Conservation (phyloP, 2,113 vertebrate species). For the Ascaphus truei region DNA sequence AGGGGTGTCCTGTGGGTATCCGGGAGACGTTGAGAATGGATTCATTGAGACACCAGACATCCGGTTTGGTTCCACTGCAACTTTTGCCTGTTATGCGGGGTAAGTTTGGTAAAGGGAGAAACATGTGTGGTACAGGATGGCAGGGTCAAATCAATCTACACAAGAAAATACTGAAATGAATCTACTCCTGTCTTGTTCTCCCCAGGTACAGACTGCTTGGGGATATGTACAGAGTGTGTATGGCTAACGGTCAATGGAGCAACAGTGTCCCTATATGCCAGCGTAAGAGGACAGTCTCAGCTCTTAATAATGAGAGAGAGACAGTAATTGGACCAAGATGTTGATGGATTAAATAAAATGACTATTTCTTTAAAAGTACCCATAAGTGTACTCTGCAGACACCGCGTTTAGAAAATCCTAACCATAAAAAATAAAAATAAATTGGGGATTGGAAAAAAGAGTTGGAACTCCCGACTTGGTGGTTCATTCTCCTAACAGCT, state of each 20-base stretch:
- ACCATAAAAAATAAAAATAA: too few species aligned
- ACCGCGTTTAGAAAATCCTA: too few species aligned
- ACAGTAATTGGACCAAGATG: too few species aligned
- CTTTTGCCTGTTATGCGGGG: slow-evolving; percentile 42
- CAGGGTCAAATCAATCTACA: not conserved
- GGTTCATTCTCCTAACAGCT: too few species aligned
- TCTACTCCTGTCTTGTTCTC: not conserved
- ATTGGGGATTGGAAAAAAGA: too few species aligned
- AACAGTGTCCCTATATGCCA: not conserved
- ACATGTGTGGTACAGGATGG: not conserved
- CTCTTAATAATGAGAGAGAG: too few species aligned
- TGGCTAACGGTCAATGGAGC: not conserved
- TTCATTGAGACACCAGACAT: not conserved
- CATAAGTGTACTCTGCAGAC: too few species aligned
- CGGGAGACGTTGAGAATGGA: not conserved
- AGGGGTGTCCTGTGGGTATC: not conserved
- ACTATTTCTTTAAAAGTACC: too few species aligned
- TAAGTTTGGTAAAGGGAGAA: slow-evolving; percentile 38
- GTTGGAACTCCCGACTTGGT: too few species aligned
- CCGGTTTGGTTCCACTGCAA: not conserved
- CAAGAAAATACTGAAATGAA: not conserved
- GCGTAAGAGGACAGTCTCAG: not conserved
- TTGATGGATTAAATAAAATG: too few species aligned
- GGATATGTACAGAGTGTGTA: slow-evolving; percentile 33
- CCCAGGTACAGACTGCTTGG: slow-evolving; percentile 43